These are phyloP conservation scores for Cecidostiba fungosa DNA, from an alignment of 2,888 invertebrate species.

Conservation along the genomic window DNA sequence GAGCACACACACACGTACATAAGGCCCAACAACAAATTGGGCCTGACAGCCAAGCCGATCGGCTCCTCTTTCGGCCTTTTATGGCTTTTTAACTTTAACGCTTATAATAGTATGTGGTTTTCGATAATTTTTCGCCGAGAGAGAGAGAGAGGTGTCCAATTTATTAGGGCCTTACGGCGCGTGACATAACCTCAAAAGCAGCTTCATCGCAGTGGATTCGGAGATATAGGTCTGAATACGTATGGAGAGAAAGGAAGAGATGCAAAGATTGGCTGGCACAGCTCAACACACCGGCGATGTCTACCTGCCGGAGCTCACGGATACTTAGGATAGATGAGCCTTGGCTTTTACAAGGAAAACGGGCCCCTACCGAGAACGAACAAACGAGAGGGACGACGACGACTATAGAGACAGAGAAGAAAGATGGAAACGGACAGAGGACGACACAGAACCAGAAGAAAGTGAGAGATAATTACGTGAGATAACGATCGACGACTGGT, in stretches of 20 bases:
- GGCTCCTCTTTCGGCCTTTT: conserved; percentile 2
- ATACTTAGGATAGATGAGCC: conserved; percentile 16
- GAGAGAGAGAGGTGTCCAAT: neutral
- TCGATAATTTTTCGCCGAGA: conserved; percentile 9
- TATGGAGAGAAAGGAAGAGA: neutral
- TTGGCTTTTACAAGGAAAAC: conserved; percentile 11
- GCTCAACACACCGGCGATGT: neutral
- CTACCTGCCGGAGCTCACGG: conserved; percentile 20
- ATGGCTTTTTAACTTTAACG: neutral
- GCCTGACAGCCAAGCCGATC: conserved; percentile 71
- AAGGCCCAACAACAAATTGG: conserved; percentile 75
- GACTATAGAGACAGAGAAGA: neutral
- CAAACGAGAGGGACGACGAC: conserved; percentile 24
- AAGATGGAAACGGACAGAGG: neutral
- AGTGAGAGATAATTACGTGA: conserved; percentile 45
- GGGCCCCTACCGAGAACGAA: conserved; percentile 18
- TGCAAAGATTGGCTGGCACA: neutral
- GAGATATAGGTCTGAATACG: too few species aligned
- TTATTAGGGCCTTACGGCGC: neutral
- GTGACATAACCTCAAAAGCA: neutral
- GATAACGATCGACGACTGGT: conserved; percentile 16
- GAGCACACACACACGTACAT: conserved; percentile 70
- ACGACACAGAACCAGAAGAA: conserved; percentile 15
- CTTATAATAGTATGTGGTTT: neutral
- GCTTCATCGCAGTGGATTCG: neutral